Percentiles rank a stretch among this genome's conserved stretches.
These are phyloP conservation scores for Cataglyphis rosenhaueri DNA, from an alignment of 2,888 invertebrate genomes.

Conservation along the genomic window DNA sequence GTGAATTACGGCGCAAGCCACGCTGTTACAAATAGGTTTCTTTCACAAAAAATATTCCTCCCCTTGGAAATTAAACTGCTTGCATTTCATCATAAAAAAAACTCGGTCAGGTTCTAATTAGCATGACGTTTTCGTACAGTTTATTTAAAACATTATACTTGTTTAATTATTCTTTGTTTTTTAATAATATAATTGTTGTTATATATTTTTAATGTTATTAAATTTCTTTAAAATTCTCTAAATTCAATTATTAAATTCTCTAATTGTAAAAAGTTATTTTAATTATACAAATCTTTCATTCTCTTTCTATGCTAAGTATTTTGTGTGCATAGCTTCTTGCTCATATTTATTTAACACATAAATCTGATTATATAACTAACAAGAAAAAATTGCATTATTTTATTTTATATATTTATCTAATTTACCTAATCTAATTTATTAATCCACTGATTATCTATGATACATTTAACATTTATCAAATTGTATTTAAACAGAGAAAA, in stretches of 20 bases:
- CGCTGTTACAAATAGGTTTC: slow-evolving; percentile 54
- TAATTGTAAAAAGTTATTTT: not conserved
- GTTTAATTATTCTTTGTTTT: slow-evolving; percentile 13
- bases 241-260: not conserved
- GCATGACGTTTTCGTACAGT: slow-evolving; percentile 45
- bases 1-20: slow-evolving; percentile 47
- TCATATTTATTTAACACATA: not conserved
- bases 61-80: slow-evolving; percentile 53
- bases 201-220: slow-evolving; percentile 2
- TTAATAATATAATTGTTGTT: not conserved
- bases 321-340: not conserved
- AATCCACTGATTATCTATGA: not conserved
- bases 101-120: slow-evolving; percentile 53
- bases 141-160: slow-evolving; percentile 33
- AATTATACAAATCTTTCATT: not conserved
- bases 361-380: not conserved
- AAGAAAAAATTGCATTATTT: not conserved
- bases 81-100: slow-evolving; percentile 44
- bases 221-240: not conserved
- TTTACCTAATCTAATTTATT: not conserved
- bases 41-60: slow-evolving; percentile 51
- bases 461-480: not conserved
- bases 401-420: not conserved
- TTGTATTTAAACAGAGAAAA: not conserved
- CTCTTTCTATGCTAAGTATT: not conserved